Conservation (phyloP, 92 coral and sea anemone species). For the Bergia puertoricense region DNA sequence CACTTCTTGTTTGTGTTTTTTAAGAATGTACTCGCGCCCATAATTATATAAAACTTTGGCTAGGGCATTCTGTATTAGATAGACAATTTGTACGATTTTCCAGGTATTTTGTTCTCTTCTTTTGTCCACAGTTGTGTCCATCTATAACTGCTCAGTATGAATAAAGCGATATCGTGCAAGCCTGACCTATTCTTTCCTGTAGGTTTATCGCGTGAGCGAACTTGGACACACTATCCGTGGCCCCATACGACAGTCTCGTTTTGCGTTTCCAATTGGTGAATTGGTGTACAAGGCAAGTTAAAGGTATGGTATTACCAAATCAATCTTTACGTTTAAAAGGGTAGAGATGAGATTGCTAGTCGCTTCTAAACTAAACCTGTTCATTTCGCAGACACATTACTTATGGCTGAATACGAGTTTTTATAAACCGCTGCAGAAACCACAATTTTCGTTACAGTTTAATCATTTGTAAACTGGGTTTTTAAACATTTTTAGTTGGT, state of each 20-base stretch:
- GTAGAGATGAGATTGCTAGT: neutral
- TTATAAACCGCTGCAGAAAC: neutral
- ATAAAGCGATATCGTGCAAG: neutral
- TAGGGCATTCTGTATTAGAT: neutral
- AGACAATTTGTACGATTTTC: neutral
- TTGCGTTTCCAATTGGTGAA: neutral
- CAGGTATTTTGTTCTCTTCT: neutral
- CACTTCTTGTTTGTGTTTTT: neutral
- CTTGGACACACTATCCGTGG: neutral
- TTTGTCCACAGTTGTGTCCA: neutral
- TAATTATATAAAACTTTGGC: neutral
- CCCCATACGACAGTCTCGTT: neutral
- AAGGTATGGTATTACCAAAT: neutral
- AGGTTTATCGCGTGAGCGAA: neutral
- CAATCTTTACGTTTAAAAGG: neutral
- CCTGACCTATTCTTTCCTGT: neutral
- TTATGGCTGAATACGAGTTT: neutral
- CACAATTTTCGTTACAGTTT: neutral
- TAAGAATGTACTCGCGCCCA: neutral
- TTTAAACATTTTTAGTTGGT: neutral
- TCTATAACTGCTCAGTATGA: neutral
- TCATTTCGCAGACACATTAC: neutral
- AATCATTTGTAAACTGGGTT: neutral
- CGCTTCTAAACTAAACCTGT: neutral
- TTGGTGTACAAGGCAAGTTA: neutral